A percentile compares a stretch with the other conserved stretches of the same genome.
Conservation (phyloP, 2,888 invertebrate genomes). For the Monoplex corrugatus region DNA sequence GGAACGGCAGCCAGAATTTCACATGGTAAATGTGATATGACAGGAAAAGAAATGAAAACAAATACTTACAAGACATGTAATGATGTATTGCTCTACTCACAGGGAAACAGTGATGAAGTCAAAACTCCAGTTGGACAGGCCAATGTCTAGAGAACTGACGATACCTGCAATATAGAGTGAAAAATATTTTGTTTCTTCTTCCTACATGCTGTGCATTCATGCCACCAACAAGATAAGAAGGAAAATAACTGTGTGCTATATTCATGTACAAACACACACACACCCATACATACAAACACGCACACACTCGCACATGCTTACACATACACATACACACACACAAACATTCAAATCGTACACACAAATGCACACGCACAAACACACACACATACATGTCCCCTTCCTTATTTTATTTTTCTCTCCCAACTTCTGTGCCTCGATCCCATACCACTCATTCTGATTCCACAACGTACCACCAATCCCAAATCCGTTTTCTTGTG, state of each 20-base stretch:
- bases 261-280: background rate
- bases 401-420: background rate
- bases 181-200: background rate
- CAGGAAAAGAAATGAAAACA: too few species aligned
- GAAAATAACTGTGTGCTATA: background rate
- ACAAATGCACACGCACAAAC: background rate
- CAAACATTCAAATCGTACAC: background rate
- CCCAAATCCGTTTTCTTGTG: too few species aligned
- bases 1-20: too few species aligned
- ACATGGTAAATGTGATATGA: too few species aligned
- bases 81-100: conserved; percentile 84
- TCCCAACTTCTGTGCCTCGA: background rate
- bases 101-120: conserved; percentile 96
- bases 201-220: background rate
- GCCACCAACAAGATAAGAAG: conserved; percentile 60
- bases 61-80: too few species aligned
- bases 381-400: background rate
- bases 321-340: background rate
- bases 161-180: conserved; percentile 85
- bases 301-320: conserved; percentile 11
- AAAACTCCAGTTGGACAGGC: conserved; percentile 98
- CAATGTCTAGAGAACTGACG: conserved; percentile 97
- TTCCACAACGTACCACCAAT: too few species aligned
- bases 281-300: background rate
- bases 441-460: too few species aligned